Base-by-base conservation (phyloP, 2,113 vertebrate genomes). In the Bujurquina vittata region DNA sequence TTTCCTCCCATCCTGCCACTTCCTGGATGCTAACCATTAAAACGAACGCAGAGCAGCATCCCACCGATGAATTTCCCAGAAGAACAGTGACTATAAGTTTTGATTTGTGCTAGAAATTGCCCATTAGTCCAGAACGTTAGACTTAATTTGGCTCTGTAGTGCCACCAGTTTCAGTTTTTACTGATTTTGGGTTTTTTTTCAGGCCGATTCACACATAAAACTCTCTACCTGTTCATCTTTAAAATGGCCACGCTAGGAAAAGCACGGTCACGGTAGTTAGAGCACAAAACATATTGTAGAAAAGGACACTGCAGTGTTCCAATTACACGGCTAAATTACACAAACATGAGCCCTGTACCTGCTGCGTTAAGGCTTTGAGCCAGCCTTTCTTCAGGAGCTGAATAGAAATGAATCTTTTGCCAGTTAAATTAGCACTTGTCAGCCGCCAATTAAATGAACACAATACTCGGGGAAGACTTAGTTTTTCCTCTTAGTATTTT, bases 381-480 rank as follows among this genome's bases (percentile, higher is more conserved):
- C 82, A 77, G 29, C 35, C 73, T 81, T 40, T 77, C 92, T 89
- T 57, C 77, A 85, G 75, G 75, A 72, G 12, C 86, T 59, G 31
- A 73, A 82, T 76, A 87, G 81, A 80, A 90, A 91, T 46, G 22
- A 83, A 82, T 83, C 79, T 77, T 81, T 88, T 58, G 75, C 82
- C 65, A 58, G 84, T 89, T 89, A 87, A 91, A 92, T 91, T 87
- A 89, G 67, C 81, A 88, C 88, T 88, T 85, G 81, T 88, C 90
- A 90, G 81, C 65, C 52, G 62, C 81, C 86, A 91, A 90, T 91
- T 92, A 89, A 76, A 85, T 11, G 2, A 79, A 79, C 4, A 26
- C 74, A 87, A 84, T 85, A 12, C 77, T 63, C n/a, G 46, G 74
- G 35, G 57, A 89, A 81, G 37, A 83, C 55, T 83, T n/a, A 1